Percentiles rank a stretch among this genome's conserved stretches.
Conservation (phyloP, 1,140 invertebrate genomes). For the Drosophila willistoni region DNA sequence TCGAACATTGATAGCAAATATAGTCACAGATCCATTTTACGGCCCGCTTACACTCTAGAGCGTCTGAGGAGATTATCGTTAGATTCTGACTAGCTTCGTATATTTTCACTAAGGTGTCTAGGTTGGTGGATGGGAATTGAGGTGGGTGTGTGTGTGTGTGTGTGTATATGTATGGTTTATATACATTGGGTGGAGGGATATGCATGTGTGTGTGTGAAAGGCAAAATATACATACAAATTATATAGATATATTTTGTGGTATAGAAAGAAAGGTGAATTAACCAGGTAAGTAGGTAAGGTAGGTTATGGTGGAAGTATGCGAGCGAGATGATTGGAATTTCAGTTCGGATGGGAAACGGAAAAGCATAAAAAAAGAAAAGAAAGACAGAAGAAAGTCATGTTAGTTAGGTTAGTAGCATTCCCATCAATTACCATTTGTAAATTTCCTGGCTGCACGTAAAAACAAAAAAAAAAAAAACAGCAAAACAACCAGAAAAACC, state of each 20-base stretch:
- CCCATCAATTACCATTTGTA: constrained; percentile 76
- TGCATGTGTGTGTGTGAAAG: constrained; percentile 31
- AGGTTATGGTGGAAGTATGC: background rate
- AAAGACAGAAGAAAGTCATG: constrained; percentile 64
- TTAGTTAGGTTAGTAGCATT: constrained; percentile 61
- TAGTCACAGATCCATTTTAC: constrained; percentile 99
- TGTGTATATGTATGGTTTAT: constrained; percentile 32
- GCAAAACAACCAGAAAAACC: constrained; percentile 1
- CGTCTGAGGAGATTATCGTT: constrained; percentile 86
- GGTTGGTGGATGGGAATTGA: constrained; percentile 17
- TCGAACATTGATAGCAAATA: constrained; percentile 97
- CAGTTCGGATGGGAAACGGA: constrained; percentile 34
- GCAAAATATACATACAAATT: constrained; percentile 46
- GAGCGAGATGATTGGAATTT: constrained; percentile 9
- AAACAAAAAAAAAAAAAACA: constrained; percentile 25
- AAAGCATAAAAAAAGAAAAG: constrained; percentile 73
- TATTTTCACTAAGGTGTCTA: constrained; percentile 82
- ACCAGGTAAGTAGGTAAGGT: constrained; percentile 6
- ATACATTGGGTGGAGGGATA: constrained; percentile 37
- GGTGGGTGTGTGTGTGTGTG: constrained; percentile 6
- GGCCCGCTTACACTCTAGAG: constrained; percentile 94
- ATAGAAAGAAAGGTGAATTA: constrained; percentile 38
- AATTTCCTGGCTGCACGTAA: constrained; percentile 76
- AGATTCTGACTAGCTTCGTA: constrained; percentile 83
- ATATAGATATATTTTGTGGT: constrained; percentile 17